Evolutionary conservation across 2,797 vertebrate genomes (phyloP).

Genomic region (Urocyon cinereoargenteus): DNA sequence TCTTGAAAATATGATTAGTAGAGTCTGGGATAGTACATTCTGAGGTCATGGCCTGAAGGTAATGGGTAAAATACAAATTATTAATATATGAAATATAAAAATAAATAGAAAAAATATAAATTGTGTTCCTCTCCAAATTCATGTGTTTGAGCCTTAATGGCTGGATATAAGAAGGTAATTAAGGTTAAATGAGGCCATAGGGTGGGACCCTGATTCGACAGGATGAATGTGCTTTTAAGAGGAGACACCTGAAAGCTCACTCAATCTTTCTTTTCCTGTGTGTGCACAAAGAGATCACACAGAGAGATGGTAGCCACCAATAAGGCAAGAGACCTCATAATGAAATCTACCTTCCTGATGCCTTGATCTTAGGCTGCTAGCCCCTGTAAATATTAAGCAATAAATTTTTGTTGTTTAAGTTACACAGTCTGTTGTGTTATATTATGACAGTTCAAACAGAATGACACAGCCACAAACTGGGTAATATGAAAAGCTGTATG

Average conservation of each 20-base stretch:
- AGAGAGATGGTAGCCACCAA: background rate
- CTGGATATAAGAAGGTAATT: background rate
- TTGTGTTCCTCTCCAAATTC: background rate
- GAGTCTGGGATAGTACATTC: background rate
- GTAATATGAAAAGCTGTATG: background rate
- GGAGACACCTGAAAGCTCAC: background rate
- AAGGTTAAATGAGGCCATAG: background rate
- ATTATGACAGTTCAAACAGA: background rate
- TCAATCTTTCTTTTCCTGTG: background rate
- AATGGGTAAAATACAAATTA: background rate
- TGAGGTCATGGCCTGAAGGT: background rate
- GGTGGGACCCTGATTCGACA: background rate
- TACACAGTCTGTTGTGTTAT: background rate
- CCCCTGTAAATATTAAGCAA: background rate
- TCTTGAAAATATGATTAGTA: background rate
- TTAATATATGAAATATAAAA: background rate
- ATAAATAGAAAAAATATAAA: background rate
- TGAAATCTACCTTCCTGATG: background rate
- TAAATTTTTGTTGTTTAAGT: background rate
- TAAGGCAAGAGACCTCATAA: background rate
- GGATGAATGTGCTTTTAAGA: background rate
- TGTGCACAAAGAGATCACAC: background rate
- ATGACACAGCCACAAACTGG: no score
- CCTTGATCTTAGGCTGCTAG: background rate
- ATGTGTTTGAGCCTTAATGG: background rate